Percentiles rank a stretch among this genome's conserved stretches.
phyloP scores from a whole-genome alignment of 2,888 invertebrate genomes.

The Pterostichus madidus region DNA sequence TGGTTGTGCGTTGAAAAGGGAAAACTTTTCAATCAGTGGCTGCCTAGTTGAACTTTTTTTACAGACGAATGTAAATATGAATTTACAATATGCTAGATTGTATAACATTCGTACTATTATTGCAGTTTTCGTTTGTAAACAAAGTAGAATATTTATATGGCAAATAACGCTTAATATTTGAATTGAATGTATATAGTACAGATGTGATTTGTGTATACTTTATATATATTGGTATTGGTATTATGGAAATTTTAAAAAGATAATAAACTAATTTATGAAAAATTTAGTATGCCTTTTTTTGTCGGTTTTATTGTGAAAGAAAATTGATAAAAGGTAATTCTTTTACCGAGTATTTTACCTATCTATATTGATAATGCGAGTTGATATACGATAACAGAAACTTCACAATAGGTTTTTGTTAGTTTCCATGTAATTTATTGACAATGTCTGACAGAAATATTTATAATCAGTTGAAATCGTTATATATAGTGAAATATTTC shows the following conservation, averaged over 20 bases:
- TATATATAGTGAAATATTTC: slow-evolving; percentile 12
- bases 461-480: slow-evolving; percentile 13
- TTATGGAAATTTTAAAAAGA: slow-evolving; percentile 68
- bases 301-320: slow-evolving; percentile 2
- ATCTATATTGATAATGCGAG: slow-evolving; percentile 41
- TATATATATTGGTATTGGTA: slow-evolving; percentile 70
- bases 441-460: slow-evolving; percentile 21
- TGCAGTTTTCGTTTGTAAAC: slow-evolving; percentile 65
- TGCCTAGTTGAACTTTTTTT: slow-evolving; percentile 60
- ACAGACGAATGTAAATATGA: slow-evolving; percentile 44
- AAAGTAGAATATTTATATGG: slow-evolving; percentile 64
- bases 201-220: slow-evolving; percentile 71
- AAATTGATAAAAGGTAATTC: slow-evolving; percentile 21
- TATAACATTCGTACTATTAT: slow-evolving; percentile 56
- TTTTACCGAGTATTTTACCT: slow-evolving; percentile 59
- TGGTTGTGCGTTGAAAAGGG: slow-evolving; percentile 56
- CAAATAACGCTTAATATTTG: slow-evolving; percentile 66
- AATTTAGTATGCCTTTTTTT: slow-evolving; percentile 16
- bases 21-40: slow-evolving; percentile 44
- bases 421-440: slow-evolving; percentile 34
- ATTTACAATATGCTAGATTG: slow-evolving; percentile 54
- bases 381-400: slow-evolving; percentile 45
- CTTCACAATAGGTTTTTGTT: slow-evolving; percentile 3
- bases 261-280: slow-evolving; percentile 69
- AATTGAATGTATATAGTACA: slow-evolving; percentile 67